These are phyloP conservation scores for Eumaeus atala DNA, from an alignment of 1,140 invertebrate species.

Conservation along the genomic window DNA sequence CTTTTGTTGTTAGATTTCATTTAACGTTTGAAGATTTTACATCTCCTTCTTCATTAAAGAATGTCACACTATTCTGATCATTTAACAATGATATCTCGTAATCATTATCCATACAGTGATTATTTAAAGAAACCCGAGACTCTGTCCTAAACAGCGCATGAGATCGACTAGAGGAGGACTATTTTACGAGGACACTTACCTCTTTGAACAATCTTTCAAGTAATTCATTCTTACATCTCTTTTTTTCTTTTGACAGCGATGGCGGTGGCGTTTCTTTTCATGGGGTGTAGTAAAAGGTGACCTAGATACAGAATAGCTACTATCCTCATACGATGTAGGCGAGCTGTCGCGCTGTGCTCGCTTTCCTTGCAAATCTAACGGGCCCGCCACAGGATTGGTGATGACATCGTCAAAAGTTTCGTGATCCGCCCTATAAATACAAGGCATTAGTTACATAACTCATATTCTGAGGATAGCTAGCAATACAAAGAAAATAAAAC, in stretches of 20 bases:
- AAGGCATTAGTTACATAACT: too few relatives aligned
- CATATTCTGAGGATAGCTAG: neutral
- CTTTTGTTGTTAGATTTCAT: constrained; percentile 22
- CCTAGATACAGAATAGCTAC: neutral
- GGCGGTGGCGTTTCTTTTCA: neutral
- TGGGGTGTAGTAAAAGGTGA: neutral
- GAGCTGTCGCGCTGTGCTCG: neutral
- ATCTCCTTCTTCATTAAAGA: neutral
- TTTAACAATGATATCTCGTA: neutral
- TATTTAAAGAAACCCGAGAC: neutral
- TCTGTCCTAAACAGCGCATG: neutral
- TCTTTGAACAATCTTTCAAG: neutral
- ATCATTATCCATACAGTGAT: neutral
- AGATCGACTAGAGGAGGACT: neutral
- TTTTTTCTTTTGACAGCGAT: neutral
- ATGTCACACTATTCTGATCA: neutral
- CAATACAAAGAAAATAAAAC: neutral
- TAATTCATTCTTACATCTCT: neutral
- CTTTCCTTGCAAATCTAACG: neutral
- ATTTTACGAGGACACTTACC: neutral
- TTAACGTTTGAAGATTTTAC: constrained; percentile 17
- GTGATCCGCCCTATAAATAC: neutral
- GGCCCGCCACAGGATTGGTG: neutral
- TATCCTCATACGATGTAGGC: neutral
- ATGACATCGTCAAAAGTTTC: neutral